A percentile compares a stretch with the other conserved stretches of the same genome.
Conservation (phyloP, 2,797 vertebrate genomes). For the Bradypodion pumilum region DNA sequence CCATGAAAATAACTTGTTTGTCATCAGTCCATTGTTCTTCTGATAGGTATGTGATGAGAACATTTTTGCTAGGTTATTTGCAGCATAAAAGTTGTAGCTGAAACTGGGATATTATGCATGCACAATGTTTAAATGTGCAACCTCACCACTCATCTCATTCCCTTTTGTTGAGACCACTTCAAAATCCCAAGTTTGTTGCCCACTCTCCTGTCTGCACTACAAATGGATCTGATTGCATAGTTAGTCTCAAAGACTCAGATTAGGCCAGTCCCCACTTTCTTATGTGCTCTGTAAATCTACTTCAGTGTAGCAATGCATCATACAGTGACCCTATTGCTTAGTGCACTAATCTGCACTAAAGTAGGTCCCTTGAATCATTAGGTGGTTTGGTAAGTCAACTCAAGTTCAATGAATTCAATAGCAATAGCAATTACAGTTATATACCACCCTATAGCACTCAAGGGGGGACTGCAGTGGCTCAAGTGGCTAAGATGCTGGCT, state of each 20-base stretch:
- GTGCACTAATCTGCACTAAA: too few species aligned
- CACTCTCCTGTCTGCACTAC: neutral
- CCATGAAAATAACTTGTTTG: neutral
- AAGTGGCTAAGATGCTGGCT: too few species aligned
- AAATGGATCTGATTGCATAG: neutral
- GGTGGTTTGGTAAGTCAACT: too few species aligned
- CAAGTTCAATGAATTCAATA: too few species aligned
- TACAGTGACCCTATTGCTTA: too few species aligned
- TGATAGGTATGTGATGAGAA: neutral
- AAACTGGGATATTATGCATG: neutral
- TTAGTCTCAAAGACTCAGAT: neutral
- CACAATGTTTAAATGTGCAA: neutral
- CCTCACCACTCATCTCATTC: neutral
- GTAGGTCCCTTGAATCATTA: too few species aligned
- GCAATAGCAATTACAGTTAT: too few species aligned
- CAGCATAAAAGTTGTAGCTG: neutral
- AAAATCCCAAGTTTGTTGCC: neutral
- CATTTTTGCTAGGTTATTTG: neutral
- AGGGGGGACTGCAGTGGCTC: too few species aligned
- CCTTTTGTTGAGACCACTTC: neutral
- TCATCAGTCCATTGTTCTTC: neutral
- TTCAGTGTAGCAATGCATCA: neutral
- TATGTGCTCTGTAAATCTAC: neutral
- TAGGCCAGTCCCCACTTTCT: too few species aligned
- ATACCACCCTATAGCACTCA: too few species aligned